Evolutionary conservation across 2,113 vertebrate species (phyloP), one percentile per base, ranked within the genome.

Genomic region (Diadophis punctatus): DNA sequence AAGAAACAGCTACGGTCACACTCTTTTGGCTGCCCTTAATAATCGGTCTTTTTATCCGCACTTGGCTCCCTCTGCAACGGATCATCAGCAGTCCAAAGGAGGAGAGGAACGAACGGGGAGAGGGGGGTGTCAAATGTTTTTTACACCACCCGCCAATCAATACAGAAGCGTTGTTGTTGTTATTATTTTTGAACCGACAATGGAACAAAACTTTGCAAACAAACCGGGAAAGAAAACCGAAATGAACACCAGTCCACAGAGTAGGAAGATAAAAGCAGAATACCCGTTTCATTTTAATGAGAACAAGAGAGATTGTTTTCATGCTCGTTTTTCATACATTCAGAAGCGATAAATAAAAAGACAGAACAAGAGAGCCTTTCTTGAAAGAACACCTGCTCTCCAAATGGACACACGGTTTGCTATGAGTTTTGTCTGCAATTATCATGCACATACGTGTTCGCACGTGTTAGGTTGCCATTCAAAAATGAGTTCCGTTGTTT

Each of bases 331-430:
- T 94, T 89, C 16, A 23, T 34, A 6, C 39, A 60, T 91, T 93
- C 89, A 94, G 93, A n/a, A 92, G 68, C 53, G 94, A 93, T 88
- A 94, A 92, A 96, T 91, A 60, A 94, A 93, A 96, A 74, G 90
- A 90, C 85, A 85, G 53, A 63, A 95, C 51, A 95, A 86, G 93
- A 90, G 25, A 93, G 94, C 94, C 95, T 96, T 94, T 95, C 93
- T 94, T 53, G 88, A 20, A 39, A 39, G 90, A 96, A 96, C 96
- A 97, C 96, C 96, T 96, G 96, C 95, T 93, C 97, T 95, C 96
- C 60, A 43, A 43, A 27, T 43, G n/a, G 86, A 60, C 1, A 16
- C 25, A 1, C 12, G 48, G 4, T 4, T 48, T 23, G 39, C 16
- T 86, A 27, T 8, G 5, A 23, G 20, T 39, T 39, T 93, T 52